Evolutionary conservation across 2,888 invertebrate species (phyloP).

Genomic region (Tanytarsus gracilentus): DNA sequence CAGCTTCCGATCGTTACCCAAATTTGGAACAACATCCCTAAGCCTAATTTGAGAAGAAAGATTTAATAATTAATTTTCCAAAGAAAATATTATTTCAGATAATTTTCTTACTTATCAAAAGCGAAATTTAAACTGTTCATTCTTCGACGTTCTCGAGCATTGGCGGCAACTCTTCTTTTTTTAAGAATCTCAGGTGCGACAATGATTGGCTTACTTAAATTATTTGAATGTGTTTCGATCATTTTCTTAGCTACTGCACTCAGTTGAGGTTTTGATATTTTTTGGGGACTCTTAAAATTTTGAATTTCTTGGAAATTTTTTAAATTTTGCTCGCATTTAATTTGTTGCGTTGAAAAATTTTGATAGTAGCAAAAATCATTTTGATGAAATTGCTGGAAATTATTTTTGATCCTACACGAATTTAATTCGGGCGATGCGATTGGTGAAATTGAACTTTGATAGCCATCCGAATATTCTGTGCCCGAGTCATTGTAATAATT

Average conservation of each 20-base stretch:
- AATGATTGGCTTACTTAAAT: not conserved
- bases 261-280: too few species aligned
- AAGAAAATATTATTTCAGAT: not conserved
- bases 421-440: not conserved
- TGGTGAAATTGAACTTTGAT: conserved; percentile 16
- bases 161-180: conserved; percentile 58
- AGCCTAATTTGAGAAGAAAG: conserved; percentile 44
- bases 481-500: conserved; percentile 15
- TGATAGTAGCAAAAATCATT: too few species aligned
- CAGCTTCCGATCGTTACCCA: conserved; percentile 60
- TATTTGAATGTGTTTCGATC: too few species aligned
- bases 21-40: conserved; percentile 59
- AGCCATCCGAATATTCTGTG: conserved; percentile 16
- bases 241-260: too few species aligned
- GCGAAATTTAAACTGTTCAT: conserved; percentile 68
- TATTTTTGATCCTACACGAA: too few species aligned
- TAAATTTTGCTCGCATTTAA: too few species aligned
- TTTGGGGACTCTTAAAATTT: too few species aligned
- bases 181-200: conserved; percentile 46
- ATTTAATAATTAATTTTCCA: not conserved
- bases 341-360: too few species aligned
- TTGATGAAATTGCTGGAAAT: too few species aligned
- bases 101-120: conserved; percentile 47
- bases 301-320: too few species aligned
- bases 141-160: conserved; percentile 60